phyloP scores from a whole-genome alignment of 2,797 vertebrate genomes.

The Danio tinwini region DNA sequence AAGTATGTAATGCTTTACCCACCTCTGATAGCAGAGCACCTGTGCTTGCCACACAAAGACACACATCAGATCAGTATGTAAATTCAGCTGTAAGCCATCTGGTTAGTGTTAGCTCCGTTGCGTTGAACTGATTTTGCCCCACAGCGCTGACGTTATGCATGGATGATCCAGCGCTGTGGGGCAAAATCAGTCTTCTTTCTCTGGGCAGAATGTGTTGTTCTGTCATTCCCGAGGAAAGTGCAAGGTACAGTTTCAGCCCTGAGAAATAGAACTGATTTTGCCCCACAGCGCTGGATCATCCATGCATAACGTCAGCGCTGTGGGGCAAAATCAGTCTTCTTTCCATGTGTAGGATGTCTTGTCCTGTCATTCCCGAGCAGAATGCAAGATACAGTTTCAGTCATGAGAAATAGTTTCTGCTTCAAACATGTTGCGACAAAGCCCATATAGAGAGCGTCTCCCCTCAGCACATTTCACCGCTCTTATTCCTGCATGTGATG shows the following conservation, averaged over 20 bases:
- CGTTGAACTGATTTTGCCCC: constrained; percentile 17
- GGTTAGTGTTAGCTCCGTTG: constrained; percentile 12
- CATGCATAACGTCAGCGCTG: background rate
- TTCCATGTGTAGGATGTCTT: constrained; percentile 31
- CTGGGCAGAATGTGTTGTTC: no score
- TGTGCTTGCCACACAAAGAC: background rate
- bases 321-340: constrained; percentile 32
- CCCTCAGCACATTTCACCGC: constrained; percentile 14
- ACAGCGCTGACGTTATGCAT: no score
- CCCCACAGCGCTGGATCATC: constrained; percentile 25
- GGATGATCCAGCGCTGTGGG: no score
- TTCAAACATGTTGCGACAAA: constrained; percentile 54
- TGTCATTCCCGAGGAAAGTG: no score
- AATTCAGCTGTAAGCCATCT: constrained; percentile 25
- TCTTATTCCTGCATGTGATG: constrained; percentile 29
- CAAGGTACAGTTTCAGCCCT: no score
- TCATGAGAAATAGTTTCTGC: constrained; percentile 45
- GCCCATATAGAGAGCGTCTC: constrained; percentile 1
- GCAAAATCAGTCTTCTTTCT: no score
- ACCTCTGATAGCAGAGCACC: background rate
- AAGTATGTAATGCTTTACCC: no score
- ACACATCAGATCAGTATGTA: background rate
- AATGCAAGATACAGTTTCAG: constrained; percentile 39
- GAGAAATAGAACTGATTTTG: constrained; percentile 22
- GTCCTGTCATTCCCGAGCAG: constrained; percentile 15